A percentile compares a stretch with the other conserved stretches of the same genome.
These are phyloP conservation scores for Lymantria dispar DNA, from an alignment of 2,888 invertebrate genomes.

Conservation along the genomic window DNA sequence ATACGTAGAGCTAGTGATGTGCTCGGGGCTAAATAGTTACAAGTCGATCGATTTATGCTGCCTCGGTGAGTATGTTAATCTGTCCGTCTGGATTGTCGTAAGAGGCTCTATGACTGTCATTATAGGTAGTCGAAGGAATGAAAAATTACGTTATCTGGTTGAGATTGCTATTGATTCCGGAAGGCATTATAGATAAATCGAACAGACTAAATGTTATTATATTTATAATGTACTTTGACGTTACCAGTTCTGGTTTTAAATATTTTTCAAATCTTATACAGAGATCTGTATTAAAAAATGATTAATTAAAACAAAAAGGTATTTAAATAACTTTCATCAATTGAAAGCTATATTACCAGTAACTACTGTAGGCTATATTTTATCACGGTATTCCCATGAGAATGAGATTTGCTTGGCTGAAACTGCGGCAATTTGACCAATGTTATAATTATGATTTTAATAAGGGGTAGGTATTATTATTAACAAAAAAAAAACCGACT, in stretches of 20 bases:
- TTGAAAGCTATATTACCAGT: too few relatives aligned
- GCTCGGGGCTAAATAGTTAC: constrained; percentile 11
- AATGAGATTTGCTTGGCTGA: too few relatives aligned
- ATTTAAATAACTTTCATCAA: too few relatives aligned
- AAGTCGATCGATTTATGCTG: constrained; percentile 8
- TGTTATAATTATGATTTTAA: too few relatives aligned
- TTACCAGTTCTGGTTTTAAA: neutral
- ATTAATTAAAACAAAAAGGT: too few relatives aligned
- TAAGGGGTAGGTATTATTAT: too few relatives aligned
- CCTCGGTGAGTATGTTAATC: constrained; percentile 1
- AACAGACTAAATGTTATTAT: neutral
- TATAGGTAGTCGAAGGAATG: constrained; percentile 1
- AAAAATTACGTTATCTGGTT: constrained; percentile 1
- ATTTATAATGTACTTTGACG: neutral
- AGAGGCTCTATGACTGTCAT: neutral
- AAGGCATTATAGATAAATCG: neutral
- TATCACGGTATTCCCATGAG: too few relatives aligned
- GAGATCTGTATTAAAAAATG: too few relatives aligned
- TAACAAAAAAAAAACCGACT: too few relatives aligned
- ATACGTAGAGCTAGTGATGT: constrained; percentile 6
- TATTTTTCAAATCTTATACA: neutral
- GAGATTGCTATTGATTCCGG: neutral
- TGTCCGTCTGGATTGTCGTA: neutral
- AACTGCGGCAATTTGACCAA: too few relatives aligned
- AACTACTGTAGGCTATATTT: too few relatives aligned